phyloP scores from a whole-genome alignment of 2,797 vertebrate genomes.

The Neostethus bicornis region DNA sequence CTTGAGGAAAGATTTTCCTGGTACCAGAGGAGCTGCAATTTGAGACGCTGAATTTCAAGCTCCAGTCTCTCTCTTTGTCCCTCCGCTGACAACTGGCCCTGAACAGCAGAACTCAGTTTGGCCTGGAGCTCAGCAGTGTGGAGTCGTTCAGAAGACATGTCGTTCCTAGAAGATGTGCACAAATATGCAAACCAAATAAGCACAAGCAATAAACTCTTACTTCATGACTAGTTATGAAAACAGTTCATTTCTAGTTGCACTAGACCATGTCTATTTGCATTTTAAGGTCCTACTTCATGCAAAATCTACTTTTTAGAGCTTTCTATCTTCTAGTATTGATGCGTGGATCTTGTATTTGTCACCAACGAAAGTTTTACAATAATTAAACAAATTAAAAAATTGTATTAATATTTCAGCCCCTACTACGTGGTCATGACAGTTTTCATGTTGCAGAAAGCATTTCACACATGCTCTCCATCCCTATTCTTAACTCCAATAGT shows the following conservation, averaged over 20 bases:
- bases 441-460: too few relatives aligned
- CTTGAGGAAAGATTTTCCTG: constrained; percentile 60
- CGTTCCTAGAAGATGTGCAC: constrained; percentile 64
- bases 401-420: too few relatives aligned
- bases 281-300: too few relatives aligned
- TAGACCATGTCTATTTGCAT: too few relatives aligned
- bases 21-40: constrained; percentile 59
- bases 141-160: constrained; percentile 68
- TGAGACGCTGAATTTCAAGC: constrained; percentile 63
- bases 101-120: constrained; percentile 62
- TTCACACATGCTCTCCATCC: too few relatives aligned
- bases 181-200: constrained; percentile 31
- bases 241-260: constrained; percentile 4
- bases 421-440: too few relatives aligned
- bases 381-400: too few relatives aligned
- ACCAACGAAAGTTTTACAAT: too few relatives aligned
- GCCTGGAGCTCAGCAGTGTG: constrained; percentile 69
- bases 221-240: neutral
- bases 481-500: too few relatives aligned
- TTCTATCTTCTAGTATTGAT: too few relatives aligned
- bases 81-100: constrained; percentile 66
- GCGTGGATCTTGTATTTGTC: too few relatives aligned
- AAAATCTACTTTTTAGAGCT: too few relatives aligned
- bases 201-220: neutral
- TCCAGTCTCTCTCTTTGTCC: constrained; percentile 64